Evolutionary conservation across 2,113 vertebrate species (phyloP).

Genomic region (Dunckerocampus dactyliophorus): DNA sequence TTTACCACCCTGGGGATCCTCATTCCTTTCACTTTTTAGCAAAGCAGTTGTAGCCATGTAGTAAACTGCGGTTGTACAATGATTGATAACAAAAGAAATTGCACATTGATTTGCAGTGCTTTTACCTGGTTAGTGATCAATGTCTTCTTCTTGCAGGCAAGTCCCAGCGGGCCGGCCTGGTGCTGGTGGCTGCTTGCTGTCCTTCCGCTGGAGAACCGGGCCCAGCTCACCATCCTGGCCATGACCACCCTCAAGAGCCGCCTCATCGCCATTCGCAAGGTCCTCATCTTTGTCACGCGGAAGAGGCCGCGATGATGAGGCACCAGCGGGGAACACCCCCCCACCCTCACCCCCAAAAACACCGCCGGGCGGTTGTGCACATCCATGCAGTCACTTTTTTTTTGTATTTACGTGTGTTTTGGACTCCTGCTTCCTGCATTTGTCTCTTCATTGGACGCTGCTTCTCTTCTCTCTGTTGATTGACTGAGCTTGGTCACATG

Average conservation of each 20-base stretch:
- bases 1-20: too few relatives aligned
- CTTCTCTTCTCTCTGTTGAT: too few relatives aligned
- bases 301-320: conserved; percentile 81
- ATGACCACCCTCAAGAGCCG: conserved; percentile 88
- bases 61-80: too few relatives aligned
- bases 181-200: conserved; percentile 91
- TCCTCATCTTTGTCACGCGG: conserved; percentile 85
- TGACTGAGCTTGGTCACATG: too few relatives aligned
- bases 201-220: conserved; percentile 82
- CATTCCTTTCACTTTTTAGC: too few relatives aligned
- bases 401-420: neutral
- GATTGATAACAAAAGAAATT: too few relatives aligned
- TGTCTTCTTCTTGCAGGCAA: conserved; percentile 63
- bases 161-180: conserved; percentile 85
- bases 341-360: neutral
- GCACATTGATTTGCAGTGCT: too few relatives aligned
- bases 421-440: too few relatives aligned
- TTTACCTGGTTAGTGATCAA: too few relatives aligned
- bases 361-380: neutral
- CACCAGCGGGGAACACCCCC: neutral
- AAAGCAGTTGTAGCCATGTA: too few relatives aligned
- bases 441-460: too few relatives aligned
- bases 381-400: conserved; percentile 5
- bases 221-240: conserved; percentile 85
- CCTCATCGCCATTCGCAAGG: conserved; percentile 81